Conservation (phyloP, 2,113 vertebrate genomes). For the Erinaceus europaeus region DNA sequence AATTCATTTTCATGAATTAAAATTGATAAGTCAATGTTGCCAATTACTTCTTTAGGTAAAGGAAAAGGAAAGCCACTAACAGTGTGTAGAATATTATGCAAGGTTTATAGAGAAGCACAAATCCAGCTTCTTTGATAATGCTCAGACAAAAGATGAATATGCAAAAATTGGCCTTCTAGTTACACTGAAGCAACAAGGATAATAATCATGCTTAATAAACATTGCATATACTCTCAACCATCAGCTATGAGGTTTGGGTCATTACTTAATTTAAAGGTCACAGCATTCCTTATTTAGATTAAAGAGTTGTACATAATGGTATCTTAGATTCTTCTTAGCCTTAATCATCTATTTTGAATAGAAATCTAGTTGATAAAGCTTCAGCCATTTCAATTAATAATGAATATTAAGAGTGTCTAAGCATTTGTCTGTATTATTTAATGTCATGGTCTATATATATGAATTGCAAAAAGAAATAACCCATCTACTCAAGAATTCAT, state of each 20-base stretch:
- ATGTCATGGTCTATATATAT: background rate
- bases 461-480: background rate
- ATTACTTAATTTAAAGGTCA: background rate
- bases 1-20: constrained; percentile 38
- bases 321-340: background rate
- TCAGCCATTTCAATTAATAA: background rate
- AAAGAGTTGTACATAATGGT: background rate
- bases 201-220: background rate
- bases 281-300: background rate
- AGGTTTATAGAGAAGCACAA: constrained; percentile 22
- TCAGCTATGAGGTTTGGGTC: background rate
- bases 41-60: background rate
- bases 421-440: background rate
- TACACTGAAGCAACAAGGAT: background rate
- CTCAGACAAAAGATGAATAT: background rate
- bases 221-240: background rate
- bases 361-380: background rate
- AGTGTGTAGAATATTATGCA: background rate
- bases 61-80: background rate
- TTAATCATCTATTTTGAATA: background rate
- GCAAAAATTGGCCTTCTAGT: background rate
- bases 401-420: background rate
- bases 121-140: background rate
- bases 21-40: constrained; percentile 12
- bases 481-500: no score